phyloP scores from a whole-genome alignment of 2,888 invertebrate species.

The Metellina segmentata region DNA sequence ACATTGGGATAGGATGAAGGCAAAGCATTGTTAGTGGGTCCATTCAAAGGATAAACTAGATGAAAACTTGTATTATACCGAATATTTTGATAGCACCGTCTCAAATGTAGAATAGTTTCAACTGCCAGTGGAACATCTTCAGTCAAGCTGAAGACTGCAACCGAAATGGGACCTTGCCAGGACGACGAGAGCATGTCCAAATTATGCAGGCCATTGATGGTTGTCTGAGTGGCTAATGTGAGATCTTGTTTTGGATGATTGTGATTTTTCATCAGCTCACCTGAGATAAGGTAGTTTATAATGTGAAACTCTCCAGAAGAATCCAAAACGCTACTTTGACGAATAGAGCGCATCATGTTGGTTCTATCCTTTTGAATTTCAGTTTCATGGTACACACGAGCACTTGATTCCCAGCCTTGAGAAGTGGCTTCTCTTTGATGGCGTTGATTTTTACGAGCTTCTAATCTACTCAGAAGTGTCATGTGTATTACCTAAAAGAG shows the following conservation, averaged over 20 bases:
- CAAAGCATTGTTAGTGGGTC: slow-evolving; percentile 74
- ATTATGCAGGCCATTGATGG: slow-evolving; percentile 81
- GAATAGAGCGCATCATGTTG: slow-evolving; percentile 76
- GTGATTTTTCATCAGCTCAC: slow-evolving; percentile 59
- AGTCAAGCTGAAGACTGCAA: slow-evolving; percentile 83
- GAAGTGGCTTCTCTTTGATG: slow-evolving; percentile 66
- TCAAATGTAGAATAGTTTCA: slow-evolving; percentile 81
- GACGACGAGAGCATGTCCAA: slow-evolving; percentile 80
- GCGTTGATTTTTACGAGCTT: slow-evolving; percentile 76
- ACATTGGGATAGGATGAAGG: slow-evolving; percentile 67
- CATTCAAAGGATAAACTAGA: slow-evolving; percentile 82
- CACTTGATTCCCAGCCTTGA: slow-evolving; percentile 56
- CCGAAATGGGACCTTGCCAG: slow-evolving; percentile 83
- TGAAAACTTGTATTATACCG: slow-evolving; percentile 82
- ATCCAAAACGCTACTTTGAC: slow-evolving; percentile 79
- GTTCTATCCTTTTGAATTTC: slow-evolving; percentile 77
- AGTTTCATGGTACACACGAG: slow-evolving; percentile 65
- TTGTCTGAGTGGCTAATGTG: slow-evolving; percentile 82
- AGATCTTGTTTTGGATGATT: slow-evolving; percentile 79
- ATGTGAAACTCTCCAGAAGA: slow-evolving; percentile 81
- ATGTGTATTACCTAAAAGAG: slow-evolving; percentile 78
- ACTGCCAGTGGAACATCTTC: slow-evolving; percentile 81
- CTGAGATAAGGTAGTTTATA: slow-evolving; percentile 79
- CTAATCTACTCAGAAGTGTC: slow-evolving; percentile 78
- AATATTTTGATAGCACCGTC: slow-evolving; percentile 81